Evolutionary conservation across 2,113 vertebrate genomes (phyloP).

Genomic region (Microtus oregoni): DNA sequence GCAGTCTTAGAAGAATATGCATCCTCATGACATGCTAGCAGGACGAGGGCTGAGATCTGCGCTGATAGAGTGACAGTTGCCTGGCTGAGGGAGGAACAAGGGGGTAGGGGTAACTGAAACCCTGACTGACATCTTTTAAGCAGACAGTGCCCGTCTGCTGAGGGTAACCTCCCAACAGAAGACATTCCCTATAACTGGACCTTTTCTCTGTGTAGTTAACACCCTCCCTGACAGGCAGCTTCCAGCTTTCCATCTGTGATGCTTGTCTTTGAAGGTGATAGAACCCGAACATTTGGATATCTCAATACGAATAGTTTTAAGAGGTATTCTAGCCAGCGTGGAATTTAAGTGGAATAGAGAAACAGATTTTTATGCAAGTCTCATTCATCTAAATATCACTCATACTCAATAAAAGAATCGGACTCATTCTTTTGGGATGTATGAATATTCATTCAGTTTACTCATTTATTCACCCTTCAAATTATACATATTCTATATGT

Average conservation of each 20-base stretch:
- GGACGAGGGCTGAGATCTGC: constrained; percentile 47
- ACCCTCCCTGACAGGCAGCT: background rate
- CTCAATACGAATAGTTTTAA: constrained; percentile 2
- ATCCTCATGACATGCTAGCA: constrained; percentile 46
- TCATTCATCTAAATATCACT: constrained; percentile 20
- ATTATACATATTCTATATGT: background rate
- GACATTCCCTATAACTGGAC: background rate
- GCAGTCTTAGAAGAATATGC: constrained; percentile 20
- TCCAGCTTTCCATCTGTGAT: background rate
- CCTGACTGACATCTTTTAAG: constrained; percentile 15
- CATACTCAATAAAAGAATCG: background rate
- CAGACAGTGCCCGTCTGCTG: constrained; percentile 4
- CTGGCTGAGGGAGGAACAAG: background rate
- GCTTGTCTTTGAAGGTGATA: constrained; percentile 24
- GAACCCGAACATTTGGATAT: background rate
- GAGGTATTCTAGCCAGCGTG: background rate
- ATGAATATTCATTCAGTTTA: background rate
- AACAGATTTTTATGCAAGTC: background rate
- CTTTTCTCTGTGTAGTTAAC: background rate
- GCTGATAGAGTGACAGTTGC: constrained; percentile 46
- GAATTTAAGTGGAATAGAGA: background rate
- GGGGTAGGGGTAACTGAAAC: background rate
- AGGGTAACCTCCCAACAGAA: constrained; percentile 34
- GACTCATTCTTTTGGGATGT: background rate
- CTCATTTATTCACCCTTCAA: constrained; percentile 29